phyloP scores from a whole-genome alignment of 2,113 vertebrate genomes.

The Sapajus apella region DNA sequence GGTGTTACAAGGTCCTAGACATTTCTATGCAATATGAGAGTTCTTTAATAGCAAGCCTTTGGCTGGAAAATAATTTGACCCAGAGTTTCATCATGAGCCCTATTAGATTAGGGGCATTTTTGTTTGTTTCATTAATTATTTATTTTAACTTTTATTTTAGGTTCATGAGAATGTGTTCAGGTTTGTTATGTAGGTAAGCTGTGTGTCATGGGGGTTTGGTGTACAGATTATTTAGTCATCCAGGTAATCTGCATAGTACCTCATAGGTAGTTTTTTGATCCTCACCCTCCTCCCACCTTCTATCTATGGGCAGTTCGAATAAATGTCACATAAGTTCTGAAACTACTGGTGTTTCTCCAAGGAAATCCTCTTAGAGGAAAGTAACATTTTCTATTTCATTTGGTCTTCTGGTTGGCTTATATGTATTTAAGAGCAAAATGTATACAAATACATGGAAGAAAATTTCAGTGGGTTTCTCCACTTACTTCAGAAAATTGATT shows the following conservation, averaged over 20 bases:
- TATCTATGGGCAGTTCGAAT: not conserved
- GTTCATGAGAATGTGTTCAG: no score
- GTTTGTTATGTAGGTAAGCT: no score
- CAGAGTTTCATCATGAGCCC: not conserved
- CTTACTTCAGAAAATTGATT: constrained; percentile 66
- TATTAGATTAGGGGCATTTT: not conserved
- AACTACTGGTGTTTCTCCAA: constrained; percentile 20
- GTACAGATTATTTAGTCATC: no score
- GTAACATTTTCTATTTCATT: constrained; percentile 44
- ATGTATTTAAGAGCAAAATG: constrained; percentile 37
- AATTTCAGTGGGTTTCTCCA: not conserved
- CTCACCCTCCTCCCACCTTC: no score
- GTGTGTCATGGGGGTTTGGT: no score
- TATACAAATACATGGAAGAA: constrained; percentile 26
- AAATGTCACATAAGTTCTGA: constrained; percentile 46
- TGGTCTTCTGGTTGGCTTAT: constrained; percentile 27
- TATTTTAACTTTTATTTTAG: no score
- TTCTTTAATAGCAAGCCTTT: not conserved
- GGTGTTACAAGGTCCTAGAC: accelerated
- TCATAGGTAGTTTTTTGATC: no score
- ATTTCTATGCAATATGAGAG: not conserved
- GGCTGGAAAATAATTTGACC: not conserved
- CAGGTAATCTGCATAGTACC: no score
- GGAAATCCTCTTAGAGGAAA: not conserved
- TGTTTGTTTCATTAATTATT: no score